Conservation (phyloP, 2,797 vertebrate genomes). For the Halcyon smyrnensis region DNA sequence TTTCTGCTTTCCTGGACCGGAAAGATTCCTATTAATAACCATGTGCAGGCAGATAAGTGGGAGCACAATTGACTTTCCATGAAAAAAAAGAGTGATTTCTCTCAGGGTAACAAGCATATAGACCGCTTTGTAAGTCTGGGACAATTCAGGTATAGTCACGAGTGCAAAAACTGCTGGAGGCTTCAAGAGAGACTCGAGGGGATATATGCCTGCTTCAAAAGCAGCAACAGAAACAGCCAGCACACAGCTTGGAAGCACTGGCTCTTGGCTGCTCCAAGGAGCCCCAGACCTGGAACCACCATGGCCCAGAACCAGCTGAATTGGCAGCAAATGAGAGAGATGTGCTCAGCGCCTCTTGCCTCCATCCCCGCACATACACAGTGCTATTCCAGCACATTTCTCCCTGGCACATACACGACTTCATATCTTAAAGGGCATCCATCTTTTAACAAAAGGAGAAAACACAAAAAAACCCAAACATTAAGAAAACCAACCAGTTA, state of each 20-base stretch:
- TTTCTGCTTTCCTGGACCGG: background rate
- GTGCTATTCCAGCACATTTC: background rate
- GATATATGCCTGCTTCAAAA: background rate
- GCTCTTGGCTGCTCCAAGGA: background rate
- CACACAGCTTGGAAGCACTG: background rate
- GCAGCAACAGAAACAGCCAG: background rate
- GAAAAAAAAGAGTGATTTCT: background rate
- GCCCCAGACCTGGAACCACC: background rate
- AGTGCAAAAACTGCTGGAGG: background rate
- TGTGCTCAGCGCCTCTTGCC: background rate
- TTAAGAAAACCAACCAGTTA: background rate
- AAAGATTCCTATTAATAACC: background rate
- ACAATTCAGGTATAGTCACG: background rate
- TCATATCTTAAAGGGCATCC: background rate
- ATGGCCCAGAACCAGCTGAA: background rate
- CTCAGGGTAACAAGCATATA: background rate
- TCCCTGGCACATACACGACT: background rate
- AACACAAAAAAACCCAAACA: no score
- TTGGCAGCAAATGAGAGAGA: background rate
- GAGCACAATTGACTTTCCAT: background rate
- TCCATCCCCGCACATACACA: fast-evolving
- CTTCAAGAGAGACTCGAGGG: background rate
- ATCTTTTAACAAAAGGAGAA: background rate
- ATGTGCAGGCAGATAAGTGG: background rate
- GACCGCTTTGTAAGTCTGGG: background rate